Base-by-base conservation (phyloP, 2,888 invertebrate genomes). In the Brenthis ino region DNA sequence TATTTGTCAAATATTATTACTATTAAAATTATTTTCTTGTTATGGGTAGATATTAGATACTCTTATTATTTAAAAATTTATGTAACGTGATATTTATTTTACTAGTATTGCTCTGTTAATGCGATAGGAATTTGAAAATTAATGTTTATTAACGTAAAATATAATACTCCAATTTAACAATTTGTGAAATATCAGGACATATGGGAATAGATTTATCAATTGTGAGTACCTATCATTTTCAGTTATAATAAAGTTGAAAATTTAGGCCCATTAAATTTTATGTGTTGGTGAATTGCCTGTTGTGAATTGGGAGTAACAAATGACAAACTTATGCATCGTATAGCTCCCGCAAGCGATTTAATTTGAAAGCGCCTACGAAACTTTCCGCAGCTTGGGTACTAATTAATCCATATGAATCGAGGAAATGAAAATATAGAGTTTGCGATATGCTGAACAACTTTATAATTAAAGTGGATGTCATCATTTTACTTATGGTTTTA, bases 271-370 rank as follows among this genome's bases (percentile, higher is more conserved):
- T 67, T 67, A 67, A 67, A 66, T 61, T 61, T 55, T 50, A 60
- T 33, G 60, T 58, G 60, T 33, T 14, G 8, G 16, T 48, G 50
- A 67, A 67, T 55, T 56, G 48, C 33, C 60, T 63, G 43, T 54
- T 54, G n/a, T 24, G 48, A 67, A 61, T 55, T 60, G 54, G 61
- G 54, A 50, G 16, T 28, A 65, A 65, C 65, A 60, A 69, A 67
- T 71, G 65, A 70, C 70, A 68, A 72, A 72, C 70, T 68, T 63
- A 58, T 60, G 55, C 66, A 57, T 28, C 58, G 57, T 57, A 55
- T 51, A 68, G 56, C 65, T 70, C 37, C 53, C 63, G 57, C 16
- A 57, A 63, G 61, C 50, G 61, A 69, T 57, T 55, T 65, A 65
- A 68, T 71, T 68, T 70, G 16, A 68, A 57, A 70, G 61, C 51